phyloP scores from a whole-genome alignment of 2,113 vertebrate genomes.

The Ciconia maguari region DNA sequence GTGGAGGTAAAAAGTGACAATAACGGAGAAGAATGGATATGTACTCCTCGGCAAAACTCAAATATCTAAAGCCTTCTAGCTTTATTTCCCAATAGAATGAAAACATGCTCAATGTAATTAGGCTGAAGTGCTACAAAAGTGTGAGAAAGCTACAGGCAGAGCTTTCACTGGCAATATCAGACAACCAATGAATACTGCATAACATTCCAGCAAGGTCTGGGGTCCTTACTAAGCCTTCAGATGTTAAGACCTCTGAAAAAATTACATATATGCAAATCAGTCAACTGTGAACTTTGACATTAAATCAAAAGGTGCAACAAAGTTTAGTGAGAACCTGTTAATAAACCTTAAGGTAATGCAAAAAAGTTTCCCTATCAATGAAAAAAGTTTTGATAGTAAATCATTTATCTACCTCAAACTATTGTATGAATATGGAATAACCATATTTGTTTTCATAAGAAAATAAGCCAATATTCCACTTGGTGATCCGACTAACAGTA shows the following conservation, averaged over 20 bases:
- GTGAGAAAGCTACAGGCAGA: background rate
- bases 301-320: background rate
- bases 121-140: background rate
- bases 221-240: background rate
- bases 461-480: background rate
- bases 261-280: background rate
- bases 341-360: background rate
- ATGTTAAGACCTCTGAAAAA: background rate
- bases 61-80: background rate
- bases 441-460: background rate
- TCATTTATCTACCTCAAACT: background rate
- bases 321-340: background rate
- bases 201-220: background rate
- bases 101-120: background rate
- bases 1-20: background rate
- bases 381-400: background rate
- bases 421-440: background rate
- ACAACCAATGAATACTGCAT: background rate
- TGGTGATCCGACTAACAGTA: background rate
- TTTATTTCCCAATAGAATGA: background rate
- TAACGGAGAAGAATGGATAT: background rate
- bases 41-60: background rate
- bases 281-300: background rate
- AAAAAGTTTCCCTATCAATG: background rate
- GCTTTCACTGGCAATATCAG: background rate